Conservation (phyloP, 2,113 vertebrate species). For the Castor canadensis region DNA sequence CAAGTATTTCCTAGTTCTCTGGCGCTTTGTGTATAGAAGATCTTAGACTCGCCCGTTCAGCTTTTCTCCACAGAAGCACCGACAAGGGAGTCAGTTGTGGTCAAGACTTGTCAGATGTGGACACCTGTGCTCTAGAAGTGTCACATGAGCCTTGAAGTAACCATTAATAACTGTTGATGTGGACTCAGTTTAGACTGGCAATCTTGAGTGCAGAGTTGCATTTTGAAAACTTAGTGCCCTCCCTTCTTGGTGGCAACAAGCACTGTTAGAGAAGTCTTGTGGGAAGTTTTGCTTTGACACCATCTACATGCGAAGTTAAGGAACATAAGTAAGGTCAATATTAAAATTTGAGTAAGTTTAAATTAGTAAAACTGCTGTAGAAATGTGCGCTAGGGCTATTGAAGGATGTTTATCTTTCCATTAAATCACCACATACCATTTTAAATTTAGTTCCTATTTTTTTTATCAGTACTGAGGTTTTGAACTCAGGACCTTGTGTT, state of each 20-base stretch:
- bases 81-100: slow-evolving; percentile 29
- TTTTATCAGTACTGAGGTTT: not conserved
- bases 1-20: slow-evolving; percentile 33
- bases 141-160: not conserved
- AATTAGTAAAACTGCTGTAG: not conserved
- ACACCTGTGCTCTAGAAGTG: slow-evolving; percentile 54
- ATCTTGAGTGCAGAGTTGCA: not conserved
- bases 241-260: not conserved
- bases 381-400: not conserved
- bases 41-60: slow-evolving; percentile 8
- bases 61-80: not conserved
- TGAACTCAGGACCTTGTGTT: no score
- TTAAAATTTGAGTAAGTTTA: not conserved
- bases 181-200: not conserved
- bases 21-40: not conserved
- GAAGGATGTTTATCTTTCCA: not conserved
- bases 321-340: not conserved
- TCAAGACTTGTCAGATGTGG: slow-evolving; percentile 30
- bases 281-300: slow-evolving; percentile 18
- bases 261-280: not conserved
- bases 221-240: not conserved
- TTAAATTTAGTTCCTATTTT: not conserved
- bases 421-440: not conserved
- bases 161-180: not conserved
- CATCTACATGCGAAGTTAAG: slow-evolving; percentile 24